Evolutionary conservation across 2,113 vertebrate genomes (phyloP).

Genomic region (Siniperca knerii): DNA sequence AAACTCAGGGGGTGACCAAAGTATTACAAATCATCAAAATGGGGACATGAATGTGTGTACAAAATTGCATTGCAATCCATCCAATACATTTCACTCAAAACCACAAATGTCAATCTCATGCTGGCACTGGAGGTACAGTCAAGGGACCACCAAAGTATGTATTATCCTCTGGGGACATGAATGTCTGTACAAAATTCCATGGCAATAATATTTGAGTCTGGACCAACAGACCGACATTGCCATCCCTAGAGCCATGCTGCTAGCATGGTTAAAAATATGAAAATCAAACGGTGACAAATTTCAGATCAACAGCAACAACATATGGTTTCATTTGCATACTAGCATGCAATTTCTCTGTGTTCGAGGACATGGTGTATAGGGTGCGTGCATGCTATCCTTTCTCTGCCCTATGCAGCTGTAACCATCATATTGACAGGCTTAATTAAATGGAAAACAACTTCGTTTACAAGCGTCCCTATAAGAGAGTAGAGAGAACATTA

Average conservation of each 20-base stretch:
- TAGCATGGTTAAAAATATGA: background rate
- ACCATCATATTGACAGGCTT: slow-evolving; percentile 35
- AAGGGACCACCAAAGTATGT: background rate
- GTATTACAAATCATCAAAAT: background rate
- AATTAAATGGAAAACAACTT: slow-evolving; percentile 53
- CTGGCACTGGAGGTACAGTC: background rate
- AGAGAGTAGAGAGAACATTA: slow-evolving; percentile 42
- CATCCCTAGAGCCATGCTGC: background rate
- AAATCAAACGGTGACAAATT: background rate
- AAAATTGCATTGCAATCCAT: background rate
- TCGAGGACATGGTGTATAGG: background rate
- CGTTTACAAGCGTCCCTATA: slow-evolving; percentile 31
- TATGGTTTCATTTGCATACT: background rate
- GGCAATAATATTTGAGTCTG: background rate
- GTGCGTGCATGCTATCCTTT: background rate
- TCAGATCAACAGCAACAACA: background rate
- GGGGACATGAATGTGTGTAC: background rate
- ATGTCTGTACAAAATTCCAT: background rate
- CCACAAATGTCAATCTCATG: background rate
- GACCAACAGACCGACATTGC: background rate
- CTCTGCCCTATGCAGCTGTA: slow-evolving; percentile 7
- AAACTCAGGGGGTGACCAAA: no score
- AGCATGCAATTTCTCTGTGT: background rate
- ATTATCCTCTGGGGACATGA: background rate
- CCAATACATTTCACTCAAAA: background rate